Evolutionary conservation across 2,113 vertebrate species (phyloP).

Genomic region (Stercorarius parasiticus): DNA sequence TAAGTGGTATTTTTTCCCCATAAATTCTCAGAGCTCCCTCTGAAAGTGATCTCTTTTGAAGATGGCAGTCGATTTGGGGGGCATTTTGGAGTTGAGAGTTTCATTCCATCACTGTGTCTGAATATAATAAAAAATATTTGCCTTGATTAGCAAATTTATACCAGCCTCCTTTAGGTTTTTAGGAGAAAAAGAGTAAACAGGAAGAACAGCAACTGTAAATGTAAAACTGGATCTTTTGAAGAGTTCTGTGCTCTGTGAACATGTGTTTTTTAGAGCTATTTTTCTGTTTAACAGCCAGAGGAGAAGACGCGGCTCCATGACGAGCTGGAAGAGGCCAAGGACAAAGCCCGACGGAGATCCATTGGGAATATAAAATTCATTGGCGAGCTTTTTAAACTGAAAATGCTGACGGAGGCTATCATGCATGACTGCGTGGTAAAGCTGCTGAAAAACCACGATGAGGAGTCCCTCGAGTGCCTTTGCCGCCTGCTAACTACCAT

Average conservation of each 20-base stretch:
- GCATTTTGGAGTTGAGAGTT: neutral
- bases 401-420: slow-evolving; percentile 97
- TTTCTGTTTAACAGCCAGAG: slow-evolving; percentile 72
- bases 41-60: neutral
- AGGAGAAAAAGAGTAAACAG: neutral
- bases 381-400: slow-evolving; percentile 96
- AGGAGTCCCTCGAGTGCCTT: slow-evolving; percentile 94
- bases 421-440: slow-evolving; percentile 99
- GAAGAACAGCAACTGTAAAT: neutral
- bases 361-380: slow-evolving; percentile 99
- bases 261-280: neutral
- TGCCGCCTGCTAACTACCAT: slow-evolving; percentile 96
- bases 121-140: neutral
- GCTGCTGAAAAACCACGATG: slow-evolving; percentile 94
- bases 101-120: neutral
- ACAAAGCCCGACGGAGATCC: slow-evolving; percentile 92
- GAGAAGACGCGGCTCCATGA: slow-evolving; percentile 90
- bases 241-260: neutral
- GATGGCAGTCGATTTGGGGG: neutral
- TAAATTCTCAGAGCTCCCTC: neutral
- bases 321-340: slow-evolving; percentile 92
- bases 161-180: neutral
- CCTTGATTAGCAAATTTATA: neutral
- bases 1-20: slow-evolving; percentile 58
- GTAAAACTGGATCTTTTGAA: neutral